Percentiles rank a stretch among this genome's conserved stretches.
Evolutionary conservation across 2,113 vertebrate species (phyloP).

Genomic region (Morone chrysops): DNA sequence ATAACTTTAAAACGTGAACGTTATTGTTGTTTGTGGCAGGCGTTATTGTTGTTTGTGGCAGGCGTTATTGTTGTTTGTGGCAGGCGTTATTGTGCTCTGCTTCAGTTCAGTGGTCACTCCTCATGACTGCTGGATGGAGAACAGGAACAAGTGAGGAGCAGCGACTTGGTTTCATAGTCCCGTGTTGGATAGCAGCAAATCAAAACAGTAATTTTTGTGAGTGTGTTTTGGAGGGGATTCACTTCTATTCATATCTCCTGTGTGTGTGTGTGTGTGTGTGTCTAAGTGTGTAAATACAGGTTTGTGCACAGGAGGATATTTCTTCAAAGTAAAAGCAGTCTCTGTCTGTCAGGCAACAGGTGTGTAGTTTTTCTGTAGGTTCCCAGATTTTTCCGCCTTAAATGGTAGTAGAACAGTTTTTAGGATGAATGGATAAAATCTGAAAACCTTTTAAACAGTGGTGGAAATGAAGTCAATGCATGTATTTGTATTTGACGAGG

Average conservation of each 20-base stretch:
- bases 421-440: not conserved
- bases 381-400: not conserved
- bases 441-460: not conserved
- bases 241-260: slow-evolving; percentile 18
- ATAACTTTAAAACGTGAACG: no score
- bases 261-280: slow-evolving; percentile 21
- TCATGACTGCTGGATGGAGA: slow-evolving; percentile 41
- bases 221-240: slow-evolving; percentile 28
- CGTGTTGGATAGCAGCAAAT: slow-evolving; percentile 48
- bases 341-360: slow-evolving; percentile 16
- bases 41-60: no score
- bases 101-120: not conserved
- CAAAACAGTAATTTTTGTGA: slow-evolving; percentile 40
- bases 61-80: not conserved
- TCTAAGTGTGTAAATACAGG: not conserved
- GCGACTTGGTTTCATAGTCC: slow-evolving; percentile 47
- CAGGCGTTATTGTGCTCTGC: not conserved
- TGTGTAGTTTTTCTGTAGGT: slow-evolving; percentile 1
- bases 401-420: not conserved
- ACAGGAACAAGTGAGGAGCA: slow-evolving; percentile 57
- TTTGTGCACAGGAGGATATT: slow-evolving; percentile 3
- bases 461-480: not conserved
- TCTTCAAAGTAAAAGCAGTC: slow-evolving; percentile 3
- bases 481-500: not conserved
- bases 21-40: not conserved